Evolutionary conservation across 2,888 invertebrate species (phyloP).

Genomic region (Muschampia plurimacula): DNA sequence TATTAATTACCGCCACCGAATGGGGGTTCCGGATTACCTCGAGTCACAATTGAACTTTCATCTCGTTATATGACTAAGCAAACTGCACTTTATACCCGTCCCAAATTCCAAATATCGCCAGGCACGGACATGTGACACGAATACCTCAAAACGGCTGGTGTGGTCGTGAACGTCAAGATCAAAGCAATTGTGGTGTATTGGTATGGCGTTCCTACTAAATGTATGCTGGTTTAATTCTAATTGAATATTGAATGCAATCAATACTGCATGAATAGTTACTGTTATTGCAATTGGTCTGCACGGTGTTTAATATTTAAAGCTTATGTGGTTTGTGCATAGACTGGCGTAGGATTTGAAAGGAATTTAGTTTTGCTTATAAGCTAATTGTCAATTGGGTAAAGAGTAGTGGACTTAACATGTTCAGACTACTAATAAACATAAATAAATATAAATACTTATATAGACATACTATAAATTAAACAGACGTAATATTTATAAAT

Average conservation of each 20-base stretch:
- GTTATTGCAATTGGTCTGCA: background rate
- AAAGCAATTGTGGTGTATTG: slow-evolving; percentile 2
- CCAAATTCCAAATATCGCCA: background rate
- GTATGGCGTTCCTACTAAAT: background rate
- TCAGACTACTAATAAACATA: no score
- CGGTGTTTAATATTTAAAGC: background rate
- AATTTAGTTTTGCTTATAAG: background rate
- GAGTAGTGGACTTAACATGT: no score
- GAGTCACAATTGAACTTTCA: no score
- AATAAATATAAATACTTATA: no score
- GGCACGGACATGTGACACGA: slow-evolving; percentile 1
- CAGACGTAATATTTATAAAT: no score
- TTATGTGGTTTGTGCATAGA: background rate
- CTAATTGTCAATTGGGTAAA: no score
- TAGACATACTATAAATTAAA: no score
- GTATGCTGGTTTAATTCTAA: background rate
- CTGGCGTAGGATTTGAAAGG: background rate
- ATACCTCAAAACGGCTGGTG: background rate
- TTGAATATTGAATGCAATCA: slow-evolving; percentile 1
- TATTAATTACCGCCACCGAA: no score
- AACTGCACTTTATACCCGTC: no score
- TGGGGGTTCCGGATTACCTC: no score
- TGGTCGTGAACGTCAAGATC: background rate
- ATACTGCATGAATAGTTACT: background rate
- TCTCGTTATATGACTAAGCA: no score